Percentiles rank a stretch among this genome's conserved stretches.
Evolutionary conservation across 1,140 invertebrate species (phyloP).

Genomic region (Nasonia giraulti): DNA sequence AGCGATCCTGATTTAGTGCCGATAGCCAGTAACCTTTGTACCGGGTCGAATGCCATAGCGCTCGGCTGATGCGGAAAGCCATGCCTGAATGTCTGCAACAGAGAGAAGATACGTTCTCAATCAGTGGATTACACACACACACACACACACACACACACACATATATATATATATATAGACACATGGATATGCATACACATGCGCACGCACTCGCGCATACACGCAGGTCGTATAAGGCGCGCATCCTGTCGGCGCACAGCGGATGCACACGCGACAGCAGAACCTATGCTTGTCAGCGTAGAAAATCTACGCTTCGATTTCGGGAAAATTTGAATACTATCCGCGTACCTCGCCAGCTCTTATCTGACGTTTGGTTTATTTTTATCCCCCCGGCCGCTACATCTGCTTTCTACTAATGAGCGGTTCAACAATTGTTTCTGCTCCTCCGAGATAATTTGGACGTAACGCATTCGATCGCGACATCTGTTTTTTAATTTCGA

Average conservation of each 20-base stretch:
- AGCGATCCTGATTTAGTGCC: slow-evolving; percentile 96
- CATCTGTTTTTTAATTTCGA: too few relatives aligned
- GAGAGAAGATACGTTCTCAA: slow-evolving; percentile 58
- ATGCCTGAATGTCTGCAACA: slow-evolving; percentile 96
- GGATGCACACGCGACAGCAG: background rate
- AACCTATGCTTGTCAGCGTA: background rate
- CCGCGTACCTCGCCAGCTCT: background rate
- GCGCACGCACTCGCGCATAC: background rate
- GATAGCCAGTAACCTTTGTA: slow-evolving; percentile 96
- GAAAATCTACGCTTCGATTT: slow-evolving; percentile 9
- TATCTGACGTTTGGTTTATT: background rate
- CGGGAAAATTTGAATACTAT: background rate
- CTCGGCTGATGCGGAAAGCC: slow-evolving; percentile 99
- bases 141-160: too few relatives aligned
- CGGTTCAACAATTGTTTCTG: too few relatives aligned
- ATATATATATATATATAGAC: background rate
- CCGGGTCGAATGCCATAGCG: slow-evolving; percentile 96
- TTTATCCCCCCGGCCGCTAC: too few relatives aligned
- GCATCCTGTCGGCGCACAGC: background rate
- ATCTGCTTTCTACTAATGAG: too few relatives aligned
- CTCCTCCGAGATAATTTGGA: too few relatives aligned
- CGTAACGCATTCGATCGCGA: too few relatives aligned
- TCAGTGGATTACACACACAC: slow-evolving; percentile 24
- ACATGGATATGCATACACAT: background rate
- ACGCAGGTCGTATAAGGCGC: background rate